Conservation (phyloP, 2,888 invertebrate genomes). For the Netelia inedita region DNA sequence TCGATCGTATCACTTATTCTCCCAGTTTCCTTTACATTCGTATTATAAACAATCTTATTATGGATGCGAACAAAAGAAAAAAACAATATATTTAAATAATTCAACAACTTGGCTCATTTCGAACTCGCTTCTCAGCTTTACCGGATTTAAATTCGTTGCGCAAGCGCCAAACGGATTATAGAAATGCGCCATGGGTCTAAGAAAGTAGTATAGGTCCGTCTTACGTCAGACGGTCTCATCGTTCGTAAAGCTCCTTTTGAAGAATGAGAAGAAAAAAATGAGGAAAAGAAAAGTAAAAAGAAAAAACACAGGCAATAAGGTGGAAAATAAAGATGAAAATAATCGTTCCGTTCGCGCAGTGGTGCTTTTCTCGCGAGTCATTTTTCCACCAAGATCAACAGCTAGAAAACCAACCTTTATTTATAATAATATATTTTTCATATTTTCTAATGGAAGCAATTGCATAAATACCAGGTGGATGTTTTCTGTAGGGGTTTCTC, state of each 20-base stretch:
- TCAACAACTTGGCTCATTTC: background rate
- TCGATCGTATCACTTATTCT: background rate
- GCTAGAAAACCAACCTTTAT: constrained; percentile 46
- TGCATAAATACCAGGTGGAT: constrained; percentile 73
- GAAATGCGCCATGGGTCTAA: background rate
- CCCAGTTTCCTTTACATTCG: background rate
- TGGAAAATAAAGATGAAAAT: no score
- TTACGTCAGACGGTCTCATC: constrained; percentile 45
- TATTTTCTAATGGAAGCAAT: constrained; percentile 74
- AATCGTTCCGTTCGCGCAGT: background rate
- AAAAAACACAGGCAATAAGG: constrained; percentile 8
- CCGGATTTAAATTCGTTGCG: background rate
- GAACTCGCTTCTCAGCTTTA: background rate
- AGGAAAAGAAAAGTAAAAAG: constrained; percentile 5
- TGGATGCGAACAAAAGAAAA: no score
- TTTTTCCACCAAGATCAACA: constrained; percentile 47
- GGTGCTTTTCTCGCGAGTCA: constrained; percentile 31
- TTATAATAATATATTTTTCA: constrained; percentile 67
- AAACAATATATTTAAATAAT: background rate
- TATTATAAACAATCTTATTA: background rate
- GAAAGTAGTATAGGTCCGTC: constrained; percentile 47
- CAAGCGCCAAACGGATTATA: background rate
- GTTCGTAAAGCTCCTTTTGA: constrained; percentile 20
- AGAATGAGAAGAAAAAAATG: constrained; percentile 13
- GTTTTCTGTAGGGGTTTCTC: constrained; percentile 23